These are phyloP conservation scores for Calameuta pallipes DNA, from an alignment of 2,888 invertebrate genomes.

Conservation along the genomic window DNA sequence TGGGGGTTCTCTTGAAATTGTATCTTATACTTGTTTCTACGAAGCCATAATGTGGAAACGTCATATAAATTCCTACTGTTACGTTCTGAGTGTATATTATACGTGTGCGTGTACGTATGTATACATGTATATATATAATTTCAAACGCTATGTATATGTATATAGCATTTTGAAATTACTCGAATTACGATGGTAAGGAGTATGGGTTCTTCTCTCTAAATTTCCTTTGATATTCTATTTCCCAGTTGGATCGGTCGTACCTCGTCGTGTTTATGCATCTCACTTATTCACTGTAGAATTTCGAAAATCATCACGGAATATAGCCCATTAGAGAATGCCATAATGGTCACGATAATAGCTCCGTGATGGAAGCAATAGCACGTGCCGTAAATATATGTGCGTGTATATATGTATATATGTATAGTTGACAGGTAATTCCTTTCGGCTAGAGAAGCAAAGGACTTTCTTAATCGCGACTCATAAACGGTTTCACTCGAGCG, in stretches of 20 bases:
- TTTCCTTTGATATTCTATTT: neutral
- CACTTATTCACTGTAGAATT: neutral
- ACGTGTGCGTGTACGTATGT: neutral
- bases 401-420: neutral
- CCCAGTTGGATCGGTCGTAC: no score
- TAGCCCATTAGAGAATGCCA: neutral
- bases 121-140: neutral
- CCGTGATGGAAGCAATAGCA: neutral
- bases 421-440: neutral
- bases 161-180: neutral
- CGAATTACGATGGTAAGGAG: neutral
- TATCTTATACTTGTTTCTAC: neutral
- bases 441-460: neutral
- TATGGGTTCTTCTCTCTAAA: neutral
- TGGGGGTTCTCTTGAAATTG: neutral
- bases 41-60: neutral
- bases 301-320: neutral
- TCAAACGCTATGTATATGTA: neutral
- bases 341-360: neutral
- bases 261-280: neutral
- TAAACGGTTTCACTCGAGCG: slow-evolving; percentile 2
- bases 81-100: neutral
- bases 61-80: neutral
- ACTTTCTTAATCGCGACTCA: slow-evolving; percentile 2
- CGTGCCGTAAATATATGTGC: neutral